Evolutionary conservation across 2,888 invertebrate genomes (phyloP).

Genomic region (Lasioglossum figueresi): DNA sequence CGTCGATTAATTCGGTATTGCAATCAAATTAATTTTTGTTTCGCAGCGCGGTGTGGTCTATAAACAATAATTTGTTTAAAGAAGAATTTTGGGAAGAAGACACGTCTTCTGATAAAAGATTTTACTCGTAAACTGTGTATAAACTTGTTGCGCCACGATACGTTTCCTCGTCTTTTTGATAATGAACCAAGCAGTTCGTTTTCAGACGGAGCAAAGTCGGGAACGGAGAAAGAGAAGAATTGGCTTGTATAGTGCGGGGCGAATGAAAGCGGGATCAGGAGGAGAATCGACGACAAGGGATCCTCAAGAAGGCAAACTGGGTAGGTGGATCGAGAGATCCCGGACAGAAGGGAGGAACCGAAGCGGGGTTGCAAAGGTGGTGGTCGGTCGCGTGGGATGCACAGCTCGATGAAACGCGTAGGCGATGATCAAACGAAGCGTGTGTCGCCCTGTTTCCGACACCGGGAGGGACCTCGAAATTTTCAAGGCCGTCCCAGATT

Average conservation of each 20-base stretch:
- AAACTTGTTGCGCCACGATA: not conserved
- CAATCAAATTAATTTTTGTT: not conserved
- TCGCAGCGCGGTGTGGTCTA: not conserved
- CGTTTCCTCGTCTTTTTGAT: not conserved
- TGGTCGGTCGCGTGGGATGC: conserved; percentile 75
- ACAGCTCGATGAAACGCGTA: conserved; percentile 76
- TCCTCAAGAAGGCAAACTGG: not conserved
- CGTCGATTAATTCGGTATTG: no score
- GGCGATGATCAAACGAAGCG: conserved; percentile 64
- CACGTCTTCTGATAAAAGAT: not conserved
- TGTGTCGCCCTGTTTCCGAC: not conserved
- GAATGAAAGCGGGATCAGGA: not conserved
- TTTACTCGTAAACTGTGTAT: not conserved
- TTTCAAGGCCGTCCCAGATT: conserved; percentile 32
- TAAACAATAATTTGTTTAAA: not conserved
- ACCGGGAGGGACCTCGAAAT: conserved; percentile 17
- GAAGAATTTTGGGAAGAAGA: not conserved
- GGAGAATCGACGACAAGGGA: conserved; percentile 5
- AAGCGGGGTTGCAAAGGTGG: conserved; percentile 67
- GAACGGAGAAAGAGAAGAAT: not conserved
- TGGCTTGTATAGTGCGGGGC: not conserved
- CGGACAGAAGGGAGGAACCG: conserved; percentile 41
- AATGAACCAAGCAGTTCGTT: not conserved
- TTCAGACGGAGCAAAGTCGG: not conserved
- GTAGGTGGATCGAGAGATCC: conserved; percentile 28